phyloP scores from a whole-genome alignment of 1,140 invertebrate genomes.

The Zaprionus lachaisei region DNA sequence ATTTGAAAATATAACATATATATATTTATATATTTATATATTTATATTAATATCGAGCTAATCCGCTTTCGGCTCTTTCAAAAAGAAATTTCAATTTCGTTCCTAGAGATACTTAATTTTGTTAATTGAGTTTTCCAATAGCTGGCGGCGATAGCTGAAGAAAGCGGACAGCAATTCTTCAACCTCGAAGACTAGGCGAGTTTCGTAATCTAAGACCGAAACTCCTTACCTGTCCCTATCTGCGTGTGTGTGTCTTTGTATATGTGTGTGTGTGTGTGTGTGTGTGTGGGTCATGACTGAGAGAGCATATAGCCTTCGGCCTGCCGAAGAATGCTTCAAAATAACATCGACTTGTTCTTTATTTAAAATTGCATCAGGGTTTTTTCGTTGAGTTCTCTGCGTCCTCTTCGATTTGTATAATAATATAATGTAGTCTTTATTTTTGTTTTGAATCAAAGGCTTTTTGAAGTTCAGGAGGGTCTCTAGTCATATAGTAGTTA shows the following conservation, averaged over 20 bases:
- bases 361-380: slow-evolving; percentile 39
- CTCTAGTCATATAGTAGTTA: slow-evolving; percentile 36
- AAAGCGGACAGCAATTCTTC: not conserved
- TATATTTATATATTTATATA: slow-evolving; percentile 1
- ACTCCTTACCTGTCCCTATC: not conserved
- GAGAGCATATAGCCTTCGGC: slow-evolving; percentile 68
- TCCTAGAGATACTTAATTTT: not conserved
- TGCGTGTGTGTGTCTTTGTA: slow-evolving; percentile 8
- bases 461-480: slow-evolving; percentile 55
- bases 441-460: slow-evolving; percentile 51
- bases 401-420: slow-evolving; percentile 18
- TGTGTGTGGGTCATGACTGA: slow-evolving; percentile 22
- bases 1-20: slow-evolving; percentile 49
- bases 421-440: slow-evolving; percentile 50
- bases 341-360: slow-evolving; percentile 15
- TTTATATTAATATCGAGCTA: slow-evolving; percentile 6
- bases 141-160: slow-evolving; percentile 8
- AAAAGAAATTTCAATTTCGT: not conserved
- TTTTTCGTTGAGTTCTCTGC: slow-evolving; percentile 12
- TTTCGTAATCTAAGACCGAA: slow-evolving; percentile 9
- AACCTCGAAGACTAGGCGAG: not conserved
- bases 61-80: not conserved
- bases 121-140: not conserved
- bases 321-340: slow-evolving; percentile 67
- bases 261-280: not conserved